phyloP scores from a whole-genome alignment of 2,113 vertebrate genomes.

The Podocnemis expansa region DNA sequence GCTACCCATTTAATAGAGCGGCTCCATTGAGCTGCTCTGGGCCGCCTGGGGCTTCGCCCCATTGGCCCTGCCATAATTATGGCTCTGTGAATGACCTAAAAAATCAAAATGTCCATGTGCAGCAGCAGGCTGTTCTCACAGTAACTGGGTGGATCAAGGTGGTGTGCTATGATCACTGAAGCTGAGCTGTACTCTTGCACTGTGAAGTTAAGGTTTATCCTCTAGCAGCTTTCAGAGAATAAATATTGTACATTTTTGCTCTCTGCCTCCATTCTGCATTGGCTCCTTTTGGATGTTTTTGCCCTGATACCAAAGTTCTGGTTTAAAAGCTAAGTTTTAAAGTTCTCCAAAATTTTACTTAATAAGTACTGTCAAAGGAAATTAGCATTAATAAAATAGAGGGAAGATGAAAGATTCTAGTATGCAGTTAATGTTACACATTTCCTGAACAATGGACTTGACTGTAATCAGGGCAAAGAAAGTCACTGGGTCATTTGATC shows the following conservation, averaged over 20 bases:
- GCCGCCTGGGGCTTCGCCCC: too few relatives aligned
- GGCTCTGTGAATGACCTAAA: too few relatives aligned
- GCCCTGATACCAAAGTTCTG: neutral
- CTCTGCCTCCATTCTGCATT: neutral
- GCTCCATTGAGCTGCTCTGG: too few relatives aligned
- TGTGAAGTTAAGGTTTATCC: neutral
- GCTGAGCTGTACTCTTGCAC: rapidly evolving
- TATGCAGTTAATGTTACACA: rapidly evolving
- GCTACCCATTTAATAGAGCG: too few relatives aligned
- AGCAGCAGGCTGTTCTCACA: neutral
- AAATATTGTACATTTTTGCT: neutral
- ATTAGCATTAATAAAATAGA: neutral
- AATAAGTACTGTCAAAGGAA: neutral
- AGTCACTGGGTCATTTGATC: neutral
- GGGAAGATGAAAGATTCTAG: conserved; percentile 18
- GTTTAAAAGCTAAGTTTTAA: neutral
- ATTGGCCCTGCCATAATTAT: too few relatives aligned
- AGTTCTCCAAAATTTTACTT: neutral
- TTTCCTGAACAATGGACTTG: neutral
- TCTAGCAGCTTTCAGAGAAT: neutral
- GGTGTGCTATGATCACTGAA: rapidly evolving
- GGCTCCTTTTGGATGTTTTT: neutral
- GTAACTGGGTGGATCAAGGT: neutral
- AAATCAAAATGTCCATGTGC: rapidly evolving
- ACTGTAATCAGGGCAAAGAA: neutral